phyloP scores from a whole-genome alignment of 2,797 vertebrate genomes.

The Labeo calbasu region DNA sequence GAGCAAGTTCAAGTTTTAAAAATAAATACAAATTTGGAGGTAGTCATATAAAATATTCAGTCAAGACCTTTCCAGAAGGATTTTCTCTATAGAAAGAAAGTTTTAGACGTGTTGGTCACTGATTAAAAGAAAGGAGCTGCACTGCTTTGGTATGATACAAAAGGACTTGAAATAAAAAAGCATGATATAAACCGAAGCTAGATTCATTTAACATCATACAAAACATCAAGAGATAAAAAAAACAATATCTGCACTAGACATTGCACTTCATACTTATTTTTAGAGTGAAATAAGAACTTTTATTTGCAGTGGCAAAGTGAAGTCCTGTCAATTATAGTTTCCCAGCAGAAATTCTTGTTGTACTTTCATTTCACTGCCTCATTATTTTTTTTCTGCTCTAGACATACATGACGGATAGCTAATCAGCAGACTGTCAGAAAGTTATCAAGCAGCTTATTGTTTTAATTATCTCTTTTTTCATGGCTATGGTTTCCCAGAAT shows the following conservation, averaged over 20 bases:
- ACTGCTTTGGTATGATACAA: not conserved
- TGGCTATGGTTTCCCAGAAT: constrained; percentile 25
- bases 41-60: not conserved
- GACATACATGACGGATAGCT: constrained; percentile 1
- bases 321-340: constrained; percentile 31
- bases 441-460: constrained; percentile 35
- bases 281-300: constrained; percentile 16
- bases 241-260: not conserved
- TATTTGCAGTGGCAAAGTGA: constrained; percentile 2
- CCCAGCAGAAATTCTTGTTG: not conserved
- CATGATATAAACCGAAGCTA: not conserved
- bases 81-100: not conserved
- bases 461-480: constrained; percentile 36
- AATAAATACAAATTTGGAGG: constrained; percentile 15
- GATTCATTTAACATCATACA: not conserved
- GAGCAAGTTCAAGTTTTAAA: not conserved
- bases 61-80: not conserved
- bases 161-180: not conserved
- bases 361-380: constrained; percentile 6
- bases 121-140: not conserved
- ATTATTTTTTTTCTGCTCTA: constrained; percentile 3
- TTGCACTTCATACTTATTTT: not conserved
- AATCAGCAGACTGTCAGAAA: constrained; percentile 24
- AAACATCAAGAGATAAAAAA: not conserved
- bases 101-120: not conserved